Conservation (phyloP, 1,140 invertebrate species). For the Brachionus calyciflorus region DNA sequence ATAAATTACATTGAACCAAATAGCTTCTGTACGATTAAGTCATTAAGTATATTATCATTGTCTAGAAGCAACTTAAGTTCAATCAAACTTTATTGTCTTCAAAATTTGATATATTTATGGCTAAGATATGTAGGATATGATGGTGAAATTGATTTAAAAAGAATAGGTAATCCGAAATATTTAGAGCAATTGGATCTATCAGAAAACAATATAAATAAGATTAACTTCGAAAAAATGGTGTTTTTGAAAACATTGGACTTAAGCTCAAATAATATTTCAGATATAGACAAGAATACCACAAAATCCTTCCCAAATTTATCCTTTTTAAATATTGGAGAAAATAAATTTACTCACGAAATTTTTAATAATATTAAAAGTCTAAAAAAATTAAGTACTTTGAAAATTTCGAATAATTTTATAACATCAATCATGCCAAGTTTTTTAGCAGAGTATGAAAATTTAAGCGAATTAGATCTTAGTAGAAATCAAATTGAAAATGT, state of each 20-base stretch:
- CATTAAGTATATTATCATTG: background rate
- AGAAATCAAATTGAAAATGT: too few species aligned
- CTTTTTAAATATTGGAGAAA: background rate
- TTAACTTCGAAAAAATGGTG: background rate
- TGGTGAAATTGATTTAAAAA: background rate
- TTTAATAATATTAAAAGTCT: background rate
- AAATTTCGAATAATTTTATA: background rate
- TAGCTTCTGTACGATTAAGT: background rate
- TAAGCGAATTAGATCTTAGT: too few species aligned
- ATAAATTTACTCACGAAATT: background rate
- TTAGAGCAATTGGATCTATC: background rate
- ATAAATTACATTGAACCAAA: constrained; percentile 9
- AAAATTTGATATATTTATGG: background rate
- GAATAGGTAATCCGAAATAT: background rate
- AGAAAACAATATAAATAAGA: background rate
- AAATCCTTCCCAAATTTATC: background rate
- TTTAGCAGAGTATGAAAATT: too few species aligned
- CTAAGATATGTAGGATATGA: background rate
- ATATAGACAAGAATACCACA: background rate
- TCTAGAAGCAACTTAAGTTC: background rate
- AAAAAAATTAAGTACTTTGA: background rate
- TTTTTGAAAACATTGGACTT: background rate
- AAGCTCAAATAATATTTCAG: background rate
- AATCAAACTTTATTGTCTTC: background rate
- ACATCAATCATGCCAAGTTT: background rate